Conservation (phyloP, 64 coral and sea anemone species). For the Actinia tenebrosa region DNA sequence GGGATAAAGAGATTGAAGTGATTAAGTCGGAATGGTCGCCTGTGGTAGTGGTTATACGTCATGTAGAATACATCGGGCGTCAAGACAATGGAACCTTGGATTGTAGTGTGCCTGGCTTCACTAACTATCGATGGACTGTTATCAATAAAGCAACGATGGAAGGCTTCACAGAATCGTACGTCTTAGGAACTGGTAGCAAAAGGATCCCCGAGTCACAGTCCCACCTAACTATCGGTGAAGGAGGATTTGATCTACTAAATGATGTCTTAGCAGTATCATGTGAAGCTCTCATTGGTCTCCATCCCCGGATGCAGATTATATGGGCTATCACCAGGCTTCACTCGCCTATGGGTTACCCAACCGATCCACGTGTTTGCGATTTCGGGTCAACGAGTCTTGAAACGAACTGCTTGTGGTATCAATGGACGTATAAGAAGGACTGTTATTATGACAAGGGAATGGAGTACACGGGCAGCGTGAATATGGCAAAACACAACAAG, state of each 20-base stretch:
- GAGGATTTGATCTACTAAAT: conserved; percentile 50
- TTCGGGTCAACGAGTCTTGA: conserved; percentile 17
- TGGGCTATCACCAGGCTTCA: conserved; percentile 82
- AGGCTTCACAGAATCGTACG: conserved; percentile 32
- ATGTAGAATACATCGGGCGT: conserved; percentile 83
- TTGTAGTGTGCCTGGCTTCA: conserved; percentile 73
- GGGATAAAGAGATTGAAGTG: conserved; percentile 54
- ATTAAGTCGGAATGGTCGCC: conserved; percentile 33
- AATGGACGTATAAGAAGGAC: conserved; percentile 74
- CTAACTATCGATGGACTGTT: conserved; percentile 50
- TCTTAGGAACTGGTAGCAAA: conserved; percentile 9
- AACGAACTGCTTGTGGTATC: conserved; percentile 43
- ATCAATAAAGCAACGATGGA: conserved; percentile 50
- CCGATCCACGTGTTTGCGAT: conserved; percentile 64
- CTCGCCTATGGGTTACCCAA: conserved; percentile 79
- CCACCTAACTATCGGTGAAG: conserved; percentile 49
- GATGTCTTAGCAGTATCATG: conserved; percentile 78
- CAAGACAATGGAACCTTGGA: conserved; percentile 80
- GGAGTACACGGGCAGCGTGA: conserved; percentile 56
- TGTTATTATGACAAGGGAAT: conserved; percentile 66
- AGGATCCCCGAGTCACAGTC: conserved; percentile 43
- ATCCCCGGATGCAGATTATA: conserved; percentile 61
- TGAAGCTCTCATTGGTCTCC: conserved; percentile 28
- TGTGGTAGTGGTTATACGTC: conserved; percentile 51
- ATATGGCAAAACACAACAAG: conserved; percentile 26